Evolutionary conservation across 2,888 invertebrate species (phyloP), one percentile per base, ranked within the genome.

Genomic region (Penaeus monodon): DNA sequence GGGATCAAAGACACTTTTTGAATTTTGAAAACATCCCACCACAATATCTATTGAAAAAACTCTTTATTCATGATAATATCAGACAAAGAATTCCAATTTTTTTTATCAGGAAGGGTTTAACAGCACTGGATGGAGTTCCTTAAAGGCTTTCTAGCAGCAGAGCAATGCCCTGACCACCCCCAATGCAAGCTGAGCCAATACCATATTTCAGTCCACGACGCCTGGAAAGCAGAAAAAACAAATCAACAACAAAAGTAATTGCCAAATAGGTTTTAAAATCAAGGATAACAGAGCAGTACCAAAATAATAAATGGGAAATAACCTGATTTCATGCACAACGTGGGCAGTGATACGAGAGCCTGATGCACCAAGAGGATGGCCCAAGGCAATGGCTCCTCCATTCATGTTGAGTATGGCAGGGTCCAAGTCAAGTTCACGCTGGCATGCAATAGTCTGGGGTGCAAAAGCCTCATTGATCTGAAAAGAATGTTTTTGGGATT

Each of bases 401-500:
- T 97, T 96, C 29, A 98, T 96, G 93, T 99, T 99, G 91, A 98
- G 93, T 92, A 97, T 98, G 90, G 95, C 95, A 88, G 95, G 93
- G 92, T 99, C 97, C 88, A 99, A 93, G 90, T 96, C 95, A 79
- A 99, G 94, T 81, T 97, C 98, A 92, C 97, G 97, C 79, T 95
- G 96, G 91, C 99, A 99, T 0, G 99, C 95, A 84, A 99, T 93
- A 4, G 97, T 96, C 93, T 99, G 99, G 0, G 98, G 96, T 77
- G 95, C 97, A 94, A 99, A 99, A 0, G 99, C 99, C 93, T 99
- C 99, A 93, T 99, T 99, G 91, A 99, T 98, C 97, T 98, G 91
- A 17, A 92, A 80, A 68, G 44, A 63, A 44, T 77, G 12, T n/a
- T 29, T 22, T 49, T 44, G 27, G 38, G 17, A 14, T 66, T 65